phyloP scores from a whole-genome alignment of 35 echinoderm and acorn worm species.

The Diadema setosum region DNA sequence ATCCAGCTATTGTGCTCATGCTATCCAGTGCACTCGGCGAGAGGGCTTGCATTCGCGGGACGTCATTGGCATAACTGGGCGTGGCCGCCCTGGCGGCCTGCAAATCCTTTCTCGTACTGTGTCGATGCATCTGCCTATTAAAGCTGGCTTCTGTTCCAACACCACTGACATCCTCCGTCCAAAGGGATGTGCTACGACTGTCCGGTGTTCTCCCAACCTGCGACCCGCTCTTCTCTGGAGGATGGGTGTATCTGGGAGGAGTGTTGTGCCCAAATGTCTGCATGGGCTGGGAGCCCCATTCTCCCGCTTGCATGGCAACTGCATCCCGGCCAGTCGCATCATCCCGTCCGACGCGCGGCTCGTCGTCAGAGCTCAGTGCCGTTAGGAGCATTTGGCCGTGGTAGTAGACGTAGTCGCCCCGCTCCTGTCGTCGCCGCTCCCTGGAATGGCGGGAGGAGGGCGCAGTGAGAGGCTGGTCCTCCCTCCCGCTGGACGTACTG shows the following conservation, averaged over 20 bases:
- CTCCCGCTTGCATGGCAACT: neutral
- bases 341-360: neutral
- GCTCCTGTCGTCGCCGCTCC: neutral
- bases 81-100: neutral
- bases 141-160: neutral
- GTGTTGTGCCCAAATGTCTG: neutral
- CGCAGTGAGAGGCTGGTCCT: neutral
- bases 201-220: neutral
- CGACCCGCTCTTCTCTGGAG: neutral
- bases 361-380: neutral
- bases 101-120: neutral
- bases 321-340: neutral
- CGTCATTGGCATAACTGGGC: neutral
- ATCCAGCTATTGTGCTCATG: slow-evolving; percentile 3
- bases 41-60: neutral
- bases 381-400: slow-evolving; percentile 75
- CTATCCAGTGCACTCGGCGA: slow-evolving; percentile 6
- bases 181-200: neutral
- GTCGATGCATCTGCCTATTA: neutral
- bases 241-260: neutral
- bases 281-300: neutral
- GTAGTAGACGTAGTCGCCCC: slow-evolving; percentile 91
- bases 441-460: neutral
- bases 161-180: neutral
- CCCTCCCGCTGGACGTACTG: neutral